Evolutionary conservation across 2,888 invertebrate species (phyloP), one percentile per base, ranked within the genome.

Genomic region (Drosophila longiperda): DNA sequence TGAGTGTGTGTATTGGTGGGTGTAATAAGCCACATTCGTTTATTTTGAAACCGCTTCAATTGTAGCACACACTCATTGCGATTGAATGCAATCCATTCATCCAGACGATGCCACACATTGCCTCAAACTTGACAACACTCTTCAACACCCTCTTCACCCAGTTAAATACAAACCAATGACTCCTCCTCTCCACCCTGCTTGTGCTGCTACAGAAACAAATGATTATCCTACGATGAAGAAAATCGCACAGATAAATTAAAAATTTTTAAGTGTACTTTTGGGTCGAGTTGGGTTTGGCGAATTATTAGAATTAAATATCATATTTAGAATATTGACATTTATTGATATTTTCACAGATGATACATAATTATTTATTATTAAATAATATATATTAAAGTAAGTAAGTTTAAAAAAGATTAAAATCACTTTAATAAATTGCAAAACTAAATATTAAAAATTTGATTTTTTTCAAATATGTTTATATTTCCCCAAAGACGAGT

Each of bases 41-140:
- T 82, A 87, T 86, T 87, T 87, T 73, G 82, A 86, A 87, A 87
- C 88, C 90, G 88, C 88, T 87, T 78, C 83, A 84, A 87, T 89
- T 89, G 89, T 87, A 75, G 74, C 79, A 63, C 85, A 77, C 73
- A 72, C 79, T 70, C 79, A 53, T 68, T 73, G 74, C 87, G 65
- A 87, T 85, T 89, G 84, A 83, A 85, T 85, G 57, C 57, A 57
- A 83, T 75, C 77, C 82, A 75, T 84, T 79, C 83, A 79, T 48
- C 62, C 82, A 83, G 68, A 66, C 77, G 26, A 62, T 58, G 50
- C 49, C 60, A 64, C 68, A 50, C 40, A 29, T 20, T 48, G 17
- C 53, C 48, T 40, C 23, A 45, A 23, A 45, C 23, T 45, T 45
- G 4, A 8, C 23, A 45, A 23, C 7, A 23, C 20, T 45, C 12